These are phyloP conservation scores for Alectoris magna DNA, from an alignment of 2,797 vertebrate species.

Conservation along the genomic window DNA sequence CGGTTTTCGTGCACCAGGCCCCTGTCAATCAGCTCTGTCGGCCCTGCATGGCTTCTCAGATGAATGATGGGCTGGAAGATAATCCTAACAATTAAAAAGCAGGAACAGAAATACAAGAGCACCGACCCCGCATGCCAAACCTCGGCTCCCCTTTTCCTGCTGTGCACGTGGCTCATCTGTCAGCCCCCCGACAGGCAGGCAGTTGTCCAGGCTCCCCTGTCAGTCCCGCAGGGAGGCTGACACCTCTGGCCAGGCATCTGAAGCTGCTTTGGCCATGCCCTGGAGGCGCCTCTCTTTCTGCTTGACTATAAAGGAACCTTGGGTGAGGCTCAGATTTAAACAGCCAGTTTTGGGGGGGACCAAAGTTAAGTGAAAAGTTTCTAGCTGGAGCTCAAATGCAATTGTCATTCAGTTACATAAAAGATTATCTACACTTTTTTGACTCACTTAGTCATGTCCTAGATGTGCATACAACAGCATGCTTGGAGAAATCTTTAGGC, in stretches of 20 bases:
- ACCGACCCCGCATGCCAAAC: not conserved
- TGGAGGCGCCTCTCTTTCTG: conserved; percentile 1
- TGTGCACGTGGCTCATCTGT: not conserved
- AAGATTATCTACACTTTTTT: not conserved
- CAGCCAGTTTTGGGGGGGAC: not conserved
- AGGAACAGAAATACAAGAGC: not conserved
- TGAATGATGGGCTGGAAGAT: not conserved
- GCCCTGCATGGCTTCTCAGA: accelerated
- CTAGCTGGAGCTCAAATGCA: not conserved
- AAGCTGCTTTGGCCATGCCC: not conserved
- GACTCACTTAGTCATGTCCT: not conserved
- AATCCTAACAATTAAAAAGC: not conserved
- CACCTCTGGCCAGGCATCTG: conserved; percentile 11
- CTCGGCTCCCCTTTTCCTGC: not conserved
- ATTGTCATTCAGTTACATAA: not conserved
- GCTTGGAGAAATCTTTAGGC: not conserved
- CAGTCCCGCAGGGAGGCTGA: conserved; percentile 8
- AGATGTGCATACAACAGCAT: not conserved
- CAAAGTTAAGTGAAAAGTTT: not conserved
- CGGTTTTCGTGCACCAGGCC: not conserved
- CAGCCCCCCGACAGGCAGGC: not conserved
- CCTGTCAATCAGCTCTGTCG: not conserved
- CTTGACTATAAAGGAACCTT: not conserved
- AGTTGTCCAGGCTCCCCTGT: conserved; percentile 25
- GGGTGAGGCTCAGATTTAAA: not conserved